These are phyloP conservation scores for Alethe diademata DNA, from an alignment of 2,113 vertebrate species.

Conservation along the genomic window DNA sequence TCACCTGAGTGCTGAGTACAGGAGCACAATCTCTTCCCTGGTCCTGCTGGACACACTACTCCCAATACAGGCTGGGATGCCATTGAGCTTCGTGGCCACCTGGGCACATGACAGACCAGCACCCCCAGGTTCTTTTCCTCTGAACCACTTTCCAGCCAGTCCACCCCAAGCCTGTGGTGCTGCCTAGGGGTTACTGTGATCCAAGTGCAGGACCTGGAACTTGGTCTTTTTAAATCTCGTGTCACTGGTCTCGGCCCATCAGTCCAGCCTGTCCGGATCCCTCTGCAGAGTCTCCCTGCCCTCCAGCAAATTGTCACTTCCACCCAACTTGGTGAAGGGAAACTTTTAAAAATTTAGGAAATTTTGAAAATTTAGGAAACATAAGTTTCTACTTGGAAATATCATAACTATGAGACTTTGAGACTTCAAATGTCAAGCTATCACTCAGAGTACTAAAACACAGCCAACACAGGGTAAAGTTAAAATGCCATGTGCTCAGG, in stretches of 20 bases:
- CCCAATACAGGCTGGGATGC: neutral
- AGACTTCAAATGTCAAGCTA: neutral
- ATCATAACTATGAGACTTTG: neutral
- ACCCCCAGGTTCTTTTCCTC: neutral
- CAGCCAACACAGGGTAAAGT: neutral
- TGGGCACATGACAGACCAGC: neutral
- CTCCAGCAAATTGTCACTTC: neutral
- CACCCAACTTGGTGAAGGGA: neutral
- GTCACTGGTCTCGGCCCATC: fast-evolving
- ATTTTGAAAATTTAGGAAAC: neutral
- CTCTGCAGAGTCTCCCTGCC: neutral
- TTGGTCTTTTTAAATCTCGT: neutral
- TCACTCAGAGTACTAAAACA: neutral
- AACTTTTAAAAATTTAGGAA: neutral
- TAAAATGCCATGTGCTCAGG: neutral
- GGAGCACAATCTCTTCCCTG: neutral
- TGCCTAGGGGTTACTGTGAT: neutral
- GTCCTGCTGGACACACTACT: neutral
- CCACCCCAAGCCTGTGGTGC: too few species aligned
- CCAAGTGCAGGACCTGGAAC: neutral
- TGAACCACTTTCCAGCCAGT: neutral
- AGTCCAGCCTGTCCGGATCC: neutral
- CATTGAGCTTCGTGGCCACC: neutral
- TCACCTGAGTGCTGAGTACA: fast-evolving
- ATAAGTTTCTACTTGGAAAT: neutral